A percentile compares a stretch with the other conserved stretches of the same genome.
phyloP scores from a whole-genome alignment of 2,888 invertebrate genomes.

The Drosophila recens region DNA sequence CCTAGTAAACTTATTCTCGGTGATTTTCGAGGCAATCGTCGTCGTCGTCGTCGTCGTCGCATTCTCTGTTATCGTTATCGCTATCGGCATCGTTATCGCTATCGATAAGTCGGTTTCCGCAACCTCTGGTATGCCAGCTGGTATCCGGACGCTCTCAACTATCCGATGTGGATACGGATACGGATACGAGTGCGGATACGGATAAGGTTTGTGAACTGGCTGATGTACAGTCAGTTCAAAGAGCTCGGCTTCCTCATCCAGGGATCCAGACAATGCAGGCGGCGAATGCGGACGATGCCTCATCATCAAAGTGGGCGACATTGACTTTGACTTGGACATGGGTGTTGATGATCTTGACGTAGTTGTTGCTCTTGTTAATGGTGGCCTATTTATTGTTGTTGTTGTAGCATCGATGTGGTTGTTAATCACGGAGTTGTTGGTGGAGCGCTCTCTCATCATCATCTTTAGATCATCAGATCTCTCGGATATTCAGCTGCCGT shows the following conservation, averaged over 20 bases:
- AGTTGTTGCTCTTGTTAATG: slow-evolving; percentile 26
- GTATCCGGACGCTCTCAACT: slow-evolving; percentile 61
- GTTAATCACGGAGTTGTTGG: slow-evolving; percentile 75
- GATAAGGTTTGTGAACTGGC: slow-evolving; percentile 18
- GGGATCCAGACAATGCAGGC: slow-evolving; percentile 25
- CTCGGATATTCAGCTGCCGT: slow-evolving; percentile 85
- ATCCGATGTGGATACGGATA: slow-evolving; percentile 39
- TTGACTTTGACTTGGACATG: slow-evolving; percentile 45
- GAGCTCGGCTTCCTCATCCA: slow-evolving; percentile 34
- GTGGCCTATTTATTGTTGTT: slow-evolving; percentile 62
- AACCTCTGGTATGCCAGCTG: slow-evolving; percentile 76
- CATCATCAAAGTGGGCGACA: slow-evolving; percentile 59
- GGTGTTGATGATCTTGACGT: slow-evolving; percentile 36
- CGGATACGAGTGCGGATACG: slow-evolving; percentile 41
- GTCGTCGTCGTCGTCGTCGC: slow-evolving; percentile 21
- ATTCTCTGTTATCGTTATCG: slow-evolving; percentile 23
- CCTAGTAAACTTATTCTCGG: slow-evolving; percentile 84
- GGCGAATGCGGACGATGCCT: slow-evolving; percentile 62
- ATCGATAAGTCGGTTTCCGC: slow-evolving; percentile 50
- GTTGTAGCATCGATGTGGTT: slow-evolving; percentile 74
- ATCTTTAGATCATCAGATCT: slow-evolving; percentile 61
- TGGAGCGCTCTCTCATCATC: slow-evolving; percentile 74
- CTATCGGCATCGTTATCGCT: slow-evolving; percentile 47
- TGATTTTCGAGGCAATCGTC: slow-evolving; percentile 69
- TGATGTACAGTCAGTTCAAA: slow-evolving; percentile 20